phyloP scores from a whole-genome alignment of 2,888 invertebrate genomes.

The Epiblema foenella region DNA sequence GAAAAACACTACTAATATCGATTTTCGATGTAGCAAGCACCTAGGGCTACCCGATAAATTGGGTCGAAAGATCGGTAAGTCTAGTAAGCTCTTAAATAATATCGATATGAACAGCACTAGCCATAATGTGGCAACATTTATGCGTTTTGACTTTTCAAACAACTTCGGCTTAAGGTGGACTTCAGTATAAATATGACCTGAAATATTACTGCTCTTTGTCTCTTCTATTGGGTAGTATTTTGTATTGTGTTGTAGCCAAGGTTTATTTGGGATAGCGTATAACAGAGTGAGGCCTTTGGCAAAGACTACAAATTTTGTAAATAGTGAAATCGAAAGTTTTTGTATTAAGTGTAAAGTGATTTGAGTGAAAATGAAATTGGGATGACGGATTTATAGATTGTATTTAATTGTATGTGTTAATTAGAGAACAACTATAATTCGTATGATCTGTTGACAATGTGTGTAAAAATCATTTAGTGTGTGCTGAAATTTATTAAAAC shows the following conservation, averaged over 20 bases:
- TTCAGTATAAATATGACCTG: too few relatives aligned
- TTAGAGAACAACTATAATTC: neutral
- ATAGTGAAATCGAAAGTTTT: conserved; percentile 22
- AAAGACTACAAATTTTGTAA: conserved; percentile 17
- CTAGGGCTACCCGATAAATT: too few relatives aligned
- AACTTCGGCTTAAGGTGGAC: too few relatives aligned
- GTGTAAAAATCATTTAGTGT: neutral
- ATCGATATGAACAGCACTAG: too few relatives aligned
- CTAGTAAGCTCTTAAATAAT: too few relatives aligned
- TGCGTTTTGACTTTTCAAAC: too few relatives aligned
- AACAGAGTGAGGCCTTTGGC: conserved; percentile 13
- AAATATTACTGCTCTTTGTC: neutral
- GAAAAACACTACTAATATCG: too few relatives aligned
- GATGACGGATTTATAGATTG: neutral
- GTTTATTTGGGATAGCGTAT: neutral
- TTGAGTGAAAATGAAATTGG: conserved; percentile 18
- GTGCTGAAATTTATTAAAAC: conserved; percentile 9
- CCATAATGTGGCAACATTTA: too few relatives aligned
- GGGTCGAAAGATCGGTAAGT: too few relatives aligned
- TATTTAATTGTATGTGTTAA: conserved; percentile 1
- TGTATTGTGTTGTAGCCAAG: conserved; percentile 3
- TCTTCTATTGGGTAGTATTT: conserved; percentile 9
- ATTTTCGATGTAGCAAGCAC: too few relatives aligned
- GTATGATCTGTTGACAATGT: conserved; percentile 6
- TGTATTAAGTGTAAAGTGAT: conserved; percentile 18